Base-by-base conservation (phyloP, 2,888 invertebrate genomes). In the Pogonocherus hispidulus region DNA sequence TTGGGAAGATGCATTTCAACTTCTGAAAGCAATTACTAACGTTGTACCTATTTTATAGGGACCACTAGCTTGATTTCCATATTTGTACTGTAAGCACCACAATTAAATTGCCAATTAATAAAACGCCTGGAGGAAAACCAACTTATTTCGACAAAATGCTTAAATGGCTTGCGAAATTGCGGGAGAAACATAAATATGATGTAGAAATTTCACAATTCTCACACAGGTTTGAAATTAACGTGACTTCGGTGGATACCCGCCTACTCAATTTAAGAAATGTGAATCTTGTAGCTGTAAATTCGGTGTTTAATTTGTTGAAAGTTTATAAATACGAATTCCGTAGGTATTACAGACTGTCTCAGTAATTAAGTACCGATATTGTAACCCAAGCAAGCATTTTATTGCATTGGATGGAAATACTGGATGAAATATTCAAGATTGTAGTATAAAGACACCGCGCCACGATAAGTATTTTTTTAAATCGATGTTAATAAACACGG, bases 91-190 rank as follows among this genome's bases (percentile, higher is more conserved):
- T 8, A n/a, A n/a, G 23, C 14, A 11, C 8, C 22, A 22, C 23
- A n/a, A 51, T 23, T 51, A 51, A 51, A 51, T 14, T 22, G 23
- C 49, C 23, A 51, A 51, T 51, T 51, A 51, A 51, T 51, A 23
- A 16, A 51, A 51, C 49, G 49, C 49, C 49, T 6, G 49, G 3
- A 23, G 49, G 23, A 51, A n/a, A 51, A 51, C 23, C 22, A 51
- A 23, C 49, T 23, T 51, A 16, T 51, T 51, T 51, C 23, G 22
- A 51, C 23, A 51, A 51, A 51, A 51, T 51, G 23, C 49, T 16
- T 51, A 22, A 23, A 22, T n/a, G 4, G 1, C 3, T 22, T 22
- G 4, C 22, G 49, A n/a, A 22, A 14, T 22, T n/a, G 6, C 23
- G 0, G 32, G 49, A 51, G 49, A 51, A 51, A 51, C 23, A 14